Evolutionary conservation across 2,888 invertebrate species (phyloP).

Genomic region (Rhopalosiphum nymphaeae): DNA sequence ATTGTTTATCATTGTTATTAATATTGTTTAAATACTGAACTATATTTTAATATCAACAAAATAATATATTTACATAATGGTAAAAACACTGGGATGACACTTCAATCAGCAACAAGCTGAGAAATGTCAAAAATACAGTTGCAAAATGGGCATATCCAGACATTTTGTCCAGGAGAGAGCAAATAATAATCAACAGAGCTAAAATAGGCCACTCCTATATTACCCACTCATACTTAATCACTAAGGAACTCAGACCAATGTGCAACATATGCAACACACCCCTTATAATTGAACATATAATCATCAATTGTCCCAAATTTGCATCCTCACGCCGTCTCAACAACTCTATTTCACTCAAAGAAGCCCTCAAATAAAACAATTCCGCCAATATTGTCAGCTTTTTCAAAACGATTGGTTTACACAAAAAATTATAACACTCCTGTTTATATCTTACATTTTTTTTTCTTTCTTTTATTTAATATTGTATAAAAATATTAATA

Average conservation of each 20-base stretch:
- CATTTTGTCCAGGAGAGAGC: too few species aligned
- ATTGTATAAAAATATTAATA: too few species aligned
- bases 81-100: too few species aligned
- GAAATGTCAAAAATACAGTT: too few species aligned
- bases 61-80: not conserved
- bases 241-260: not conserved
- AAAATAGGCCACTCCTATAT: slow-evolving; percentile 17
- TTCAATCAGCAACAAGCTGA: too few species aligned
- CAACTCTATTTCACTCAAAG: not conserved
- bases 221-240: slow-evolving; percentile 14
- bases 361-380: not conserved
- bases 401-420: not conserved
- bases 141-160: too few species aligned
- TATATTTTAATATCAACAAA: not conserved
- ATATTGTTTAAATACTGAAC: not conserved
- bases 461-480: too few species aligned
- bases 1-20: not conserved
- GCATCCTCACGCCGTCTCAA: not conserved
- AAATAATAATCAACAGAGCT: not conserved
- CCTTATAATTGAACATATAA: not conserved
- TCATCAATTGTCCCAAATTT: not conserved
- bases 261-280: not conserved
- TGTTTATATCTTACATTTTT: too few species aligned
- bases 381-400: not conserved
- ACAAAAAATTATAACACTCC: not conserved